Evolutionary conservation across 2,888 invertebrate genomes (phyloP).

Genomic region (Oligia fasciuncula): DNA sequence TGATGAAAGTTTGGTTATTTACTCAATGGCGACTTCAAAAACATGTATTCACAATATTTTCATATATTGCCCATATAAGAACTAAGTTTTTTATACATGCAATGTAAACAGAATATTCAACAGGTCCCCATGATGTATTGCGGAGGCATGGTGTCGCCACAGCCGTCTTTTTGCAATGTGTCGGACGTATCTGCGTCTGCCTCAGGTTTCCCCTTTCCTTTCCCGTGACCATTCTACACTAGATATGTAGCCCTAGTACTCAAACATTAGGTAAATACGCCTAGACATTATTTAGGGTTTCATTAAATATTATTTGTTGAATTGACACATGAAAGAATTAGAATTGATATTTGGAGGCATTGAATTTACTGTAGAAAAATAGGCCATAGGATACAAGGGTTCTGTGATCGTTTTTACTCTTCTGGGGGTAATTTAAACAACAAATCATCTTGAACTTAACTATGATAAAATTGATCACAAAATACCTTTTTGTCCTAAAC

Average conservation of each 20-base stretch:
- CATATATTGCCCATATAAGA: background rate
- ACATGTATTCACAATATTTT: constrained; percentile 10
- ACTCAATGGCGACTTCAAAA: background rate
- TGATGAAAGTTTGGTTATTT: constrained; percentile 32
- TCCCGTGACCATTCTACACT: constrained; percentile 35
- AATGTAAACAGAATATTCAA: constrained; percentile 50
- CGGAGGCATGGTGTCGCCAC: constrained; percentile 86
- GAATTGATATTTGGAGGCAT: constrained; percentile 69
- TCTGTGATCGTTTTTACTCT: constrained; percentile 39
- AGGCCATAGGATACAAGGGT: constrained; percentile 51
- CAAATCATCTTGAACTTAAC: background rate
- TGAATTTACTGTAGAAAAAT: constrained; percentile 46
- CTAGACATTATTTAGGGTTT: constrained; percentile 21
- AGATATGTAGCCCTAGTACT: constrained; percentile 56
- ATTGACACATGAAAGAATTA: constrained; percentile 46
- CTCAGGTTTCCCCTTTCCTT: constrained; percentile 78
- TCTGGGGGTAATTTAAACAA: background rate
- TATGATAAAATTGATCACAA: constrained; percentile 26
- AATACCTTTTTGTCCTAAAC: constrained; percentile 52
- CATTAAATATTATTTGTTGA: constrained; percentile 30
- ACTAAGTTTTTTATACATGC: background rate
- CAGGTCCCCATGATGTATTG: constrained; percentile 88
- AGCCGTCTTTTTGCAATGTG: constrained; percentile 87
- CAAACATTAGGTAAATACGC: constrained; percentile 15
- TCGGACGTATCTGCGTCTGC: constrained; percentile 85